Evolutionary conservation across 2,113 vertebrate genomes (phyloP), one percentile per base, ranked within the genome.

Genomic region (Paracanthobrama guichenoti): DNA sequence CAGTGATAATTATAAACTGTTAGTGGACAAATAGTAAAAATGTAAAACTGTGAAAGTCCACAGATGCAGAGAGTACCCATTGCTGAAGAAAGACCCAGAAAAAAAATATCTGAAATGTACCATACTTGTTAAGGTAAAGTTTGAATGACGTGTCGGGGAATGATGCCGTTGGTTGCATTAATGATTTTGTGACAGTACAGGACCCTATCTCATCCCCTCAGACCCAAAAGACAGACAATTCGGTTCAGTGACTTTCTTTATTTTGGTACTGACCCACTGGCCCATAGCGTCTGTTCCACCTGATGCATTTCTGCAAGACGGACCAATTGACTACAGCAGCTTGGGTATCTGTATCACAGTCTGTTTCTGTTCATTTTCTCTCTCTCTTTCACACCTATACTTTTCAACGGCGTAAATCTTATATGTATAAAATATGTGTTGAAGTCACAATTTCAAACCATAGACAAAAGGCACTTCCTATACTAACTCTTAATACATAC

Each of bases 141-240:
- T 50, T 48, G 60, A 22, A 44, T 31, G 26, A 31, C 5, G 5
- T 31, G 18, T 18, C 24, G 12, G 24, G 39, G 26, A 28, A 46
- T 18, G 18, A 50, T 80, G 59, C 44, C 1, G 46, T 66, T 80
- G 42, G 78, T 48, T 79, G 22, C 55, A 79, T 62, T 79, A 79
- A 64, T 79, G 77, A 79, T 64, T 79, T 79, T 64, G 42, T 79
- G n/a, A 79, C 77, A 62, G 59, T 6, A 20, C 77, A 48, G 77
- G 59, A 64, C 77, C 46, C 39, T 79, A 79, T 79, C 77, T 79
- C 77, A 79, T 24, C n/a, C 39, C 35, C 42, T 62, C 77, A 79
- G 77, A 79, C 59, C 14, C n/a, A 18, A 26, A 66, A 80, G 42
- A 26, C 59, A 31, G 16, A 31, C 7, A 3, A 9, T 80, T 1